These are phyloP conservation scores for Pycnomerus fuliginosus DNA, from an alignment of 2,888 invertebrate genomes.

Conservation along the genomic window DNA sequence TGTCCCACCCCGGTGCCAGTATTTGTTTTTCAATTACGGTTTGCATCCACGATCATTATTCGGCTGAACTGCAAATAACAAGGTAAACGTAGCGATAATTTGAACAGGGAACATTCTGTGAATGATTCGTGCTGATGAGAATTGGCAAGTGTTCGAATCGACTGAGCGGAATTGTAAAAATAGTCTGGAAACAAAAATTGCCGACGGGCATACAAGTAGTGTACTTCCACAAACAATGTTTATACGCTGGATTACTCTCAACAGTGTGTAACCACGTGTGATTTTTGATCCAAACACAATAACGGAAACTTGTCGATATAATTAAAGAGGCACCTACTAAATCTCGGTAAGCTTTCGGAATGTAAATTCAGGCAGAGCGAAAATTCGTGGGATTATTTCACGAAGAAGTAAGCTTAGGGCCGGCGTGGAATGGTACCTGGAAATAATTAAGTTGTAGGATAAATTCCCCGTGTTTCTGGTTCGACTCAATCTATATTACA, in stretches of 20 bases:
- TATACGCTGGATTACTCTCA: conserved; percentile 16
- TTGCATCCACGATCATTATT: conserved; percentile 23
- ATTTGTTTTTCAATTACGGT: conserved; percentile 24
- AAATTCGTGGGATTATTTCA: conserved; percentile 43
- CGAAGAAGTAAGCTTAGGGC: too few species aligned
- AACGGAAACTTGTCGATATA: too few species aligned
- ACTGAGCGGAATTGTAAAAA: conserved; percentile 40
- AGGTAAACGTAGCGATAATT: conserved; percentile 27
- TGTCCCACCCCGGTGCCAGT: too few species aligned
- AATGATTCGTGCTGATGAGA: conserved; percentile 30
- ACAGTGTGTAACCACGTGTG: too few species aligned
- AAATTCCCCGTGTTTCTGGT: background rate
- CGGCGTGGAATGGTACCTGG: too few species aligned
- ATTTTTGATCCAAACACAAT: too few species aligned
- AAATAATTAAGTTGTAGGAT: too few species aligned
- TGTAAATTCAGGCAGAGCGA: conserved; percentile 42
- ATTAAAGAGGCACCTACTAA: conserved; percentile 43
- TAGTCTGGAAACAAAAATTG: conserved; percentile 28
- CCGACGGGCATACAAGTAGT: conserved; percentile 18
- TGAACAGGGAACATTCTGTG: conserved; percentile 23
- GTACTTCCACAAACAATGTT: conserved; percentile 8
- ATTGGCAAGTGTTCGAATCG: conserved; percentile 35
- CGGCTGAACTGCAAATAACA: conserved; percentile 25
- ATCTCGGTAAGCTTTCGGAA: conserved; percentile 42
- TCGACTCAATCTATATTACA: conserved; percentile 40